Percentiles rank a stretch among this genome's conserved stretches.
These are phyloP conservation scores for Turritopsis dohrnii DNA, from an alignment of 30 jellyfish, hydroid and myxozoan genomes.

Conservation along the genomic window DNA sequence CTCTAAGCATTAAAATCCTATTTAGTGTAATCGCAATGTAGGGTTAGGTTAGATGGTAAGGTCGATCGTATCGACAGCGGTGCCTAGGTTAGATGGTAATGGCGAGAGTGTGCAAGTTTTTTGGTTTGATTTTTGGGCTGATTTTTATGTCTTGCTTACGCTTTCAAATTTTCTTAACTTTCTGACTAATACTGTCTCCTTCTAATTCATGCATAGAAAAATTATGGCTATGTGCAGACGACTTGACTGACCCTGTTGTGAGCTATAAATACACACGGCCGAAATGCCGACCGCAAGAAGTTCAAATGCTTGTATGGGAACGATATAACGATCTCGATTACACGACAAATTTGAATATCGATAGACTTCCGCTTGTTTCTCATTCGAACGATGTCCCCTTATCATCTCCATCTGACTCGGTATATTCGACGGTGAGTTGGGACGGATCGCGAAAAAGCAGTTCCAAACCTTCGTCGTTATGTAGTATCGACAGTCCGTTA, in stretches of 20 bases:
- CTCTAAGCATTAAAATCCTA: too few relatives aligned
- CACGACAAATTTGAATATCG: not conserved
- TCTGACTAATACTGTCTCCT: too few relatives aligned
- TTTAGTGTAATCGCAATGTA: too few relatives aligned
- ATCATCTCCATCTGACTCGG: not conserved
- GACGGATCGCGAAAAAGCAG: not conserved
- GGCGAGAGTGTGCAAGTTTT: too few relatives aligned
- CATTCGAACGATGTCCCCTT: not conserved
- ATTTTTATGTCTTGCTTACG: not conserved
- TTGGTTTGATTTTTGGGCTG: not conserved
- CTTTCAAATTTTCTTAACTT: not conserved
- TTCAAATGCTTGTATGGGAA: conserved; percentile 24
- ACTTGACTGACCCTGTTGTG: conserved; percentile 23
- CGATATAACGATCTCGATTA: not conserved
- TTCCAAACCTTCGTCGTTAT: not conserved
- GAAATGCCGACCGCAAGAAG: conserved; percentile 30
- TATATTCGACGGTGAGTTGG: not conserved
- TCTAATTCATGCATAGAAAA: conserved; percentile 19
- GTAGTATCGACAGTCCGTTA: not conserved
- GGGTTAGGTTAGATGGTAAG: too few relatives aligned
- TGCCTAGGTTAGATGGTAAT: not conserved
- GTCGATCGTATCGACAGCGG: too few relatives aligned
- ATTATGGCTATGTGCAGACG: conserved; percentile 34
- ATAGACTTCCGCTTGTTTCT: not conserved
- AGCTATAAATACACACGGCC: conserved; percentile 15